These are phyloP conservation scores for Speoplatyrhinus poulsoni DNA, from an alignment of 2,113 vertebrate genomes.

Conservation along the genomic window DNA sequence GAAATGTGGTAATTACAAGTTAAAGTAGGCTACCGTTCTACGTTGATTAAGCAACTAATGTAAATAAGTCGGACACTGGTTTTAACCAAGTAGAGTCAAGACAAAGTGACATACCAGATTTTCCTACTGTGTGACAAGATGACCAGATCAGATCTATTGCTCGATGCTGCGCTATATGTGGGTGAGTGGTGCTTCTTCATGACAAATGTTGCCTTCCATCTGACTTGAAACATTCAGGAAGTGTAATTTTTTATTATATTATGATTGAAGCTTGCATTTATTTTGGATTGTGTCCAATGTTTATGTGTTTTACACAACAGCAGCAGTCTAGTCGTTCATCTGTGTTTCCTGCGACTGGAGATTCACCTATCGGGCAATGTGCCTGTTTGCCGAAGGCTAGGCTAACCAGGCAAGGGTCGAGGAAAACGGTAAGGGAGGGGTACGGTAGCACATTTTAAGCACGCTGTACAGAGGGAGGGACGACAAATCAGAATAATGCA, in stretches of 20 bases:
- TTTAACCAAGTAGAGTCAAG: too few species aligned
- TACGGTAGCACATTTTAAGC: constrained; percentile 23
- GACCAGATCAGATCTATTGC: too few species aligned
- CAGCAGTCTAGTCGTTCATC: background rate
- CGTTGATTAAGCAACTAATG: too few species aligned
- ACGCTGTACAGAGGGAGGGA: constrained; percentile 26
- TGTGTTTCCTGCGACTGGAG: constrained; percentile 22
- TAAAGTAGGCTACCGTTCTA: too few species aligned
- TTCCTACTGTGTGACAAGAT: too few species aligned
- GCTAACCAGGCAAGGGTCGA: constrained; percentile 7
- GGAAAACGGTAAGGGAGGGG: constrained; percentile 1
- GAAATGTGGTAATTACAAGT: background rate
- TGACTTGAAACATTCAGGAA: too few species aligned
- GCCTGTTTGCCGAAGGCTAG: constrained; percentile 33
- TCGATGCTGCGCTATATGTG: too few species aligned
- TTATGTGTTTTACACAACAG: background rate
- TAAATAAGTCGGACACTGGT: too few species aligned
- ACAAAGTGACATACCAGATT: too few species aligned
- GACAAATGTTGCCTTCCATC: too few species aligned
- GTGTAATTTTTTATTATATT: too few species aligned
- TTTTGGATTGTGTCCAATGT: background rate
- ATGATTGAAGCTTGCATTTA: background rate
- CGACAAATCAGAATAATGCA: constrained; percentile 8
- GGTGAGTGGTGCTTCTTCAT: too few species aligned
- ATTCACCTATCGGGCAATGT: constrained; percentile 29